Evolutionary conservation across 35 echinoderm and acorn worm genomes (phyloP).

Genomic region (Apostichopus parvimensis): DNA sequence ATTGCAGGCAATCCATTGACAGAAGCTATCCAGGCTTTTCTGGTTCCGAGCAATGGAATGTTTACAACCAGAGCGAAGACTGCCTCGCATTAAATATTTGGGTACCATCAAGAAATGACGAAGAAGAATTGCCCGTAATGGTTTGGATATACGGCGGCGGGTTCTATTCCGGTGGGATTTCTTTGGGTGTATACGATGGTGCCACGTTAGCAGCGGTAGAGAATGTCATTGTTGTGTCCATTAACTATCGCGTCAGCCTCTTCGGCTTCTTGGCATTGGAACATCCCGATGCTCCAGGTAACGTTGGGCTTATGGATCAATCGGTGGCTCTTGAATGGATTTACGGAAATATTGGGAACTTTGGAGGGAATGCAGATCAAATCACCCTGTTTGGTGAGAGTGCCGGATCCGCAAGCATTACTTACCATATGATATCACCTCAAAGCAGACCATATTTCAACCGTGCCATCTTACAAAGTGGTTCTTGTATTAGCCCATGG

Average conservation of each 20-base stretch:
- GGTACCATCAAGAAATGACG: conserved; percentile 62
- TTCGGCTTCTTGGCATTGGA: conserved; percentile 87
- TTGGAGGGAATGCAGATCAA: conserved; percentile 75
- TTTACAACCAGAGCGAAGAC: conserved; percentile 68
- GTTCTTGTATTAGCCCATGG: conserved; percentile 69
- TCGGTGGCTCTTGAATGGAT: conserved; percentile 78
- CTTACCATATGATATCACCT: conserved; percentile 78
- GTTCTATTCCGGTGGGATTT: conserved; percentile 75
- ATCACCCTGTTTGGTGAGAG: conserved; percentile 94
- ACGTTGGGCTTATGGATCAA: conserved; percentile 84
- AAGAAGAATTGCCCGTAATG: conserved; percentile 69
- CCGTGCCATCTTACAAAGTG: conserved; percentile 85
- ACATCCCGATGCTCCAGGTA: conserved; percentile 73
- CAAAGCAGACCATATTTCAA: conserved; percentile 68
- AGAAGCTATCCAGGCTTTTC: conserved; percentile 55
- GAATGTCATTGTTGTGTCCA: conserved; percentile 80
- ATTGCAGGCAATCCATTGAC: conserved; percentile 72
- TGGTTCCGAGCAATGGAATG: conserved; percentile 81
- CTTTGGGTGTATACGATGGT: conserved; percentile 89
- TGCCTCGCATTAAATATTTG: conserved; percentile 85
- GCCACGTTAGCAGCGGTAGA: conserved; percentile 76
- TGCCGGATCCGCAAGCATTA: conserved; percentile 86
- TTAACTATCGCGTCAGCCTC: conserved; percentile 89
- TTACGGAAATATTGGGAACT: conserved; percentile 78
- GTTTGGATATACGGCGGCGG: conserved; percentile 93